Conservation (phyloP, 2,797 vertebrate genomes). For the Valencia hispanica region DNA sequence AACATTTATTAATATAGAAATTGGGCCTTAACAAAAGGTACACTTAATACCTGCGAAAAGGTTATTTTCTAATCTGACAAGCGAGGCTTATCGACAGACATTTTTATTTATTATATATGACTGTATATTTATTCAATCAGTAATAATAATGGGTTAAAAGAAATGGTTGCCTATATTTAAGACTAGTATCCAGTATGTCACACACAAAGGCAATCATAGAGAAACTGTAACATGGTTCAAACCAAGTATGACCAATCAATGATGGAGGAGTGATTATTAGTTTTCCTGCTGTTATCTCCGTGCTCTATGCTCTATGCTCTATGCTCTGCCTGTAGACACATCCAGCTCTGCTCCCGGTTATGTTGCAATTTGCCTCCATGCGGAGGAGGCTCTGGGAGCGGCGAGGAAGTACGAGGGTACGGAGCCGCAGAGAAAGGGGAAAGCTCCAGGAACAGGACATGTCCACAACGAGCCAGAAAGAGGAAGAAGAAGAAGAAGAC, state of each 20-base stretch:
- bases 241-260: not conserved
- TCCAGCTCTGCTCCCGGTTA: not conserved
- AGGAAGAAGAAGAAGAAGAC: not conserved
- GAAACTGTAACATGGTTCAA: not conserved
- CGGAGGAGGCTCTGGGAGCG: not conserved
- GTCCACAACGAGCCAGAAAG: not conserved
- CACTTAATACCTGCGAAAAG: not conserved
- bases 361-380: not conserved
- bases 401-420: not conserved
- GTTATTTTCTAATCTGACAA: not conserved
- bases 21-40: not conserved
- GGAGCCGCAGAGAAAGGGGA: not conserved
- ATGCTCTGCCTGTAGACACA: not conserved
- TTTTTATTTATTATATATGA: too few relatives aligned
- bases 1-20: not conserved
- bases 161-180: too few relatives aligned
- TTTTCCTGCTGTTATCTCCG: not conserved
- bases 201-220: not conserved
- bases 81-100: not conserved
- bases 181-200: not conserved
- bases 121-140: too few relatives aligned
- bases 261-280: not conserved
- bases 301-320: too few relatives aligned
- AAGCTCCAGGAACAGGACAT: not conserved
- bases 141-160: too few relatives aligned